Conservation (phyloP, 1,140 invertebrate genomes). For the Tyrophagus putrescentiae region DNA sequence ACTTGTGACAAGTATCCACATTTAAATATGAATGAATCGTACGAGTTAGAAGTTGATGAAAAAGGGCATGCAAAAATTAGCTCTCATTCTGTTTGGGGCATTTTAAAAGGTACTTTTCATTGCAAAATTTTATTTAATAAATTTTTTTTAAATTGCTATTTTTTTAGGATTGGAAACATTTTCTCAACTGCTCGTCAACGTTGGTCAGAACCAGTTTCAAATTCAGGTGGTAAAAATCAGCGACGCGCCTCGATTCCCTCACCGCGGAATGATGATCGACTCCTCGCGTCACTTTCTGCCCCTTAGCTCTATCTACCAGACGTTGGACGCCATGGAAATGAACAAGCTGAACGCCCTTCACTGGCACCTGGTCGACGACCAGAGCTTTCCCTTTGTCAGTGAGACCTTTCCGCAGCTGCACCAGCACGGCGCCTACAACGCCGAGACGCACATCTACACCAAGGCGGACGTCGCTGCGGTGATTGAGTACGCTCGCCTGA, state of each 20-base stretch:
- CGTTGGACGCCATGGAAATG: conserved; percentile 58
- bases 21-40: conserved; percentile 47
- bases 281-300: conserved; percentile 65
- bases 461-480: conserved; percentile 32
- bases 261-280: conserved; percentile 63
- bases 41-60: conserved; percentile 22
- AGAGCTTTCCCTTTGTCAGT: conserved; percentile 74
- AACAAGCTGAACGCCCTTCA: conserved; percentile 86
- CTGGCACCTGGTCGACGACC: conserved; percentile 85
- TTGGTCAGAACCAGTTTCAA: conserved; percentile 29
- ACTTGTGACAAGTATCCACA: conserved; percentile 44
- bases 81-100: conserved; percentile 34
- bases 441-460: conserved; percentile 29
- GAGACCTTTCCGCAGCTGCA: conserved; percentile 47
- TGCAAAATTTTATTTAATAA: too few relatives aligned
- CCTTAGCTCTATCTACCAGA: conserved; percentile 44
- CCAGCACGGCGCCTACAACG: conserved; percentile 12
- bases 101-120: too few relatives aligned
- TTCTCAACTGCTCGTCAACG: conserved; percentile 32
- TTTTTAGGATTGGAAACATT: conserved; percentile 38
- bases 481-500: conserved; percentile 33
- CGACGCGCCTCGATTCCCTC: conserved; percentile 55
- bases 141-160: too few relatives aligned
- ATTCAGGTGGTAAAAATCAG: conserved; percentile 41
- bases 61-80: conserved; percentile 26